Evolutionary conservation across 2,888 invertebrate genomes (phyloP), one percentile per base, ranked within the genome.

Genomic region (Schizotus pectinicornis): DNA sequence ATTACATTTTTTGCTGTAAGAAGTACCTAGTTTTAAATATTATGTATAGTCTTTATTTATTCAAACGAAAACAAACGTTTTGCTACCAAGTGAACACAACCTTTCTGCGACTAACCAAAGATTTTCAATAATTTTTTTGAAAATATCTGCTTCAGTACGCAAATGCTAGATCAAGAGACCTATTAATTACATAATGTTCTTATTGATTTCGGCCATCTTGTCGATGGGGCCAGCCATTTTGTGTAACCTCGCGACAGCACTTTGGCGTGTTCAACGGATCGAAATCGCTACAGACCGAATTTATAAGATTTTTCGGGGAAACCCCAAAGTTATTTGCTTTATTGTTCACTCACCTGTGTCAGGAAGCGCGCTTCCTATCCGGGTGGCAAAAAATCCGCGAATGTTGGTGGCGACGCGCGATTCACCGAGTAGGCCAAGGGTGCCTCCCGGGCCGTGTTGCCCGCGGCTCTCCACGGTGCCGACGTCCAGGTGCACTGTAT

Each of bases 331-430:
- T n/a, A n/a, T 51, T 38, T 31, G 8, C 9, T 38, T 34, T 41
- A 42, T 14, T 54, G 22, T n/a, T 37, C 22, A 64, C 85, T 83
- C 72, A 90, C 90, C 90, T 87, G 89, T 86, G 75, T 90, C 89
- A 75, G 87, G 84, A 81, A 88, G 84, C 77, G 87, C 82, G 76
- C 86, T 84, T 79, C 86, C 82, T 79, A 88, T 83, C 74, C 87
- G 85, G 80, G 85, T 85, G 76, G 85, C 82, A 70, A 90, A 85
- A 83, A 85, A 89, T 73, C 89, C 89, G 77, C 86, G 84, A 80
- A 90, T 86, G 81, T 88, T 88, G 81, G 83, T 86, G 78, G 90
- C 89, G 76, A 89, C 88, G 72, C 87, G 84, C 78, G 86, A 75
- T 59, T 78, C 86, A 77, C 88, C 85, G 79, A 87, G 87, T 70